Conservation (phyloP, 2,888 invertebrate genomes). For the Pilophorus perplexus region DNA sequence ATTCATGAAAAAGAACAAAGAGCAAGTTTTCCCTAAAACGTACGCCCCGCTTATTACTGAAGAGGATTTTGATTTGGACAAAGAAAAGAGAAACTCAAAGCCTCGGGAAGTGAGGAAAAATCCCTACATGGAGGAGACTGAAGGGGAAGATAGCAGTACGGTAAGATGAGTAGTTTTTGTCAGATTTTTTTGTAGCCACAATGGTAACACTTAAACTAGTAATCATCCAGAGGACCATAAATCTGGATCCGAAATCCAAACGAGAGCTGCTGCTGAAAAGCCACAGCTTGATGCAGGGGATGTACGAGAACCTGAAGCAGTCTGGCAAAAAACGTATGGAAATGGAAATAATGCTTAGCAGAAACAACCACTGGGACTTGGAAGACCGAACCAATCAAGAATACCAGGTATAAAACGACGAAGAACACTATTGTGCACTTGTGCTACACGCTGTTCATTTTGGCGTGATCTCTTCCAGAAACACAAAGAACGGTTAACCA, state of each 20-base stretch:
- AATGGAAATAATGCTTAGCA: conserved; percentile 15
- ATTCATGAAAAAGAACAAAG: background rate
- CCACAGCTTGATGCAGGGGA: conserved; percentile 12
- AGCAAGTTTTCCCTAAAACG: conserved; percentile 25
- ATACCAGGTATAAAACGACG: too few species aligned
- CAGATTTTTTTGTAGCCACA: too few species aligned
- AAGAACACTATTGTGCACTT: too few species aligned
- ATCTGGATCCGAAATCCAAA: background rate
- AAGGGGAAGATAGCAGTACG: background rate
- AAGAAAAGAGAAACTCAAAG: background rate
- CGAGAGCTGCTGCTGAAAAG: conserved; percentile 20
- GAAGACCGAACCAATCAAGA: conserved; percentile 5
- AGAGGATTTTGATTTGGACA: conserved; percentile 24
- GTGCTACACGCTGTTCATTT: too few species aligned
- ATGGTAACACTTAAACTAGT: too few species aligned
- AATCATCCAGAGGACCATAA: background rate
- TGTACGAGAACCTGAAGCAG: conserved; percentile 31
- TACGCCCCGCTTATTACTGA: conserved; percentile 29
- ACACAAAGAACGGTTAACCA: conserved; percentile 19
- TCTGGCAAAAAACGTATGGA: conserved; percentile 12
- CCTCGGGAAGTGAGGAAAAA: conserved; percentile 12
- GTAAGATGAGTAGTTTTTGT: too few species aligned
- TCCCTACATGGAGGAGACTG: conserved; percentile 6
- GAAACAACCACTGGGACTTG: conserved; percentile 24
- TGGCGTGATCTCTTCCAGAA: too few species aligned